phyloP scores from a whole-genome alignment of 2,113 vertebrate genomes.

The Platanista minor region DNA sequence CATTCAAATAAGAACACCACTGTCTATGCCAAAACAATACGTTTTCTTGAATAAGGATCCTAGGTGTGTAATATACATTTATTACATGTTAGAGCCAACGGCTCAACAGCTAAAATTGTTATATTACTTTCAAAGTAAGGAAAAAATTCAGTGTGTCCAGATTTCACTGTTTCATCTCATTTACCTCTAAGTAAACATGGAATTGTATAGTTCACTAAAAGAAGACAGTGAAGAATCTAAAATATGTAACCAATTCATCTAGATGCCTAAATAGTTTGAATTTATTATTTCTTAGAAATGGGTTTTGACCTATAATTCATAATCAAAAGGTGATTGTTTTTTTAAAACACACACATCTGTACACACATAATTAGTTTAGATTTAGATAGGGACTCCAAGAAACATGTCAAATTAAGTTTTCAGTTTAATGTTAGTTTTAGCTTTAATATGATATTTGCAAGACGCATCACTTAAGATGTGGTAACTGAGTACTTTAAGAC shows the following conservation, averaged over 20 bases:
- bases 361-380: neutral
- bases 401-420: slow-evolving; percentile 26
- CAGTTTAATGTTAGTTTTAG: slow-evolving; percentile 31
- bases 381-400: neutral
- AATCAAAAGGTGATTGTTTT: slow-evolving; percentile 22
- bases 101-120: neutral
- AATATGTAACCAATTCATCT: slow-evolving; percentile 6
- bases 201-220: neutral
- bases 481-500: neutral
- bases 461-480: slow-evolving; percentile 2
- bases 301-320: slow-evolving; percentile 9
- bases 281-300: slow-evolving; percentile 36
- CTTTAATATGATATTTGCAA: slow-evolving; percentile 30
- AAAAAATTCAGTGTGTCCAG: neutral
- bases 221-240: neutral
- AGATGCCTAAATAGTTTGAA: slow-evolving; percentile 21
- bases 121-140: neutral
- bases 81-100: neutral
- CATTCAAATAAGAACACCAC: neutral
- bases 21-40: neutral
- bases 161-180: neutral
- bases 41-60: neutral
- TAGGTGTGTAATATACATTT: neutral
- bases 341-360: neutral
- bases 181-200: neutral